Base-by-base conservation (phyloP, 2,797 vertebrate species). In the Pipistrellus kuhlii region DNA sequence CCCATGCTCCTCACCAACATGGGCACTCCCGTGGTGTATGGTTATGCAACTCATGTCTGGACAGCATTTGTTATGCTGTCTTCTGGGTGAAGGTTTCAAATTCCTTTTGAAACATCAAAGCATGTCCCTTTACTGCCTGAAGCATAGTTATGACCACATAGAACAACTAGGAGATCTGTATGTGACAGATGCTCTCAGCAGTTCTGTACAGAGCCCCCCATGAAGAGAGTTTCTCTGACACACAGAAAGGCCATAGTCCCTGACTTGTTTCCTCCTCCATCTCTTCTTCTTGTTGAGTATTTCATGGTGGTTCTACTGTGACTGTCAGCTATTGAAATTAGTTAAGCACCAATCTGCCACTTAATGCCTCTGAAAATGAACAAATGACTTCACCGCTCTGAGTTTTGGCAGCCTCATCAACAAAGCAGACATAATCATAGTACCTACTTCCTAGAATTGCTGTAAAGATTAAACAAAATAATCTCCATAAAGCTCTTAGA, bases 101-200 rank as follows among this genome's bases (percentile, higher is more conserved):
- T 95, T 95, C 85, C 35, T 68, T 93, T 90, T 80, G 92, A 95
- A 93, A 38, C 78, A 90, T 95, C 86, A 94, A 89, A 96, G 93
- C 82, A 30, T 85, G 72, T 69, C 59, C 8, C 77, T 93, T 85
- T 91, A 59, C 21, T 82, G 92, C 82, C 91, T n/a, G 17, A 78
- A 92, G 81, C 73, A 82, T 32, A 90, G 76, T 92, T 88, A 76
- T 12, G 55, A 78, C 38, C 32, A 35, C 55, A 48, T 27, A 64
- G 71, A 85, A 90, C 87, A 86, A 46, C 82, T n/a, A 77, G 80
- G 72, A 94, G 77, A 66, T 35, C 21, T 13, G 5, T 73, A 32
- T 46, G 21, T 53, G 55, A 35, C 38, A 73, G 81, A 94, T 66
- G n/a, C 10, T 89, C 87, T 91, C 38, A 25, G 8, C 6, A 84